Evolutionary conservation across 2,797 vertebrate genomes (phyloP), one percentile per base, ranked within the genome.

Genomic region (Leptoclinus maculatus): DNA sequence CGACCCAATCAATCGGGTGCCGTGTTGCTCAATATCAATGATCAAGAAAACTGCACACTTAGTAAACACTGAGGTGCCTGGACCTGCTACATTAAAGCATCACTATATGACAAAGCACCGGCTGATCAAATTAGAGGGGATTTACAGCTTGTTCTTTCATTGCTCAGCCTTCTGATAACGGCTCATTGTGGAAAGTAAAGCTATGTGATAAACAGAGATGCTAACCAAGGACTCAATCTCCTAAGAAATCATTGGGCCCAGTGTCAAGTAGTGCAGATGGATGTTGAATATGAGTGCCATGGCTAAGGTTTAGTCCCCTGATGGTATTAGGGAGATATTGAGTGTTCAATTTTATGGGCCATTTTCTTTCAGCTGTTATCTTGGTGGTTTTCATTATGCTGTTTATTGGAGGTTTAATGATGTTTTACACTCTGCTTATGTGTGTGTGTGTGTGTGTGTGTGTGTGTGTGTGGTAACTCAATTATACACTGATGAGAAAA

Each of bases 11-110:
- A 93, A 94, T 95, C 66, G 70, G 83, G 73, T 76, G 78, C 87
- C 41, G 87, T 93, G 93, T 91, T 91, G 90, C 87, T 95, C 94
- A 90, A 94, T 95, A 92, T 92, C 91, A 93, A 92, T 93, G 94
- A 95, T 95, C 93, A 93, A 89, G 91, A 94, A 94, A 95, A 91
- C 90, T 87, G 80, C 91, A 89, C 88, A 83, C 91, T 94, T 92
- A 59, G 93, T 93, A 95, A 94, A 94, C 91, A 88, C 85, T 80
- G 92, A 76, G 59, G 87, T 82, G 87, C 82, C 83, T 76, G 68
- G 75, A 87, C 84, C 83, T 71, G 77, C 89, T 82, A 89, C 92
- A 89, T 92, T 92, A 91, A 91, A 90, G 88, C 84, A 78, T 88
- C 82, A 51, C 88, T 78, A 54, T 89, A 91, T 94, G 94, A 92